A percentile compares a stretch with the other conserved stretches of the same genome.
Conservation (phyloP, 2,113 vertebrate genomes). For the Shinisaurus crocodilurus region DNA sequence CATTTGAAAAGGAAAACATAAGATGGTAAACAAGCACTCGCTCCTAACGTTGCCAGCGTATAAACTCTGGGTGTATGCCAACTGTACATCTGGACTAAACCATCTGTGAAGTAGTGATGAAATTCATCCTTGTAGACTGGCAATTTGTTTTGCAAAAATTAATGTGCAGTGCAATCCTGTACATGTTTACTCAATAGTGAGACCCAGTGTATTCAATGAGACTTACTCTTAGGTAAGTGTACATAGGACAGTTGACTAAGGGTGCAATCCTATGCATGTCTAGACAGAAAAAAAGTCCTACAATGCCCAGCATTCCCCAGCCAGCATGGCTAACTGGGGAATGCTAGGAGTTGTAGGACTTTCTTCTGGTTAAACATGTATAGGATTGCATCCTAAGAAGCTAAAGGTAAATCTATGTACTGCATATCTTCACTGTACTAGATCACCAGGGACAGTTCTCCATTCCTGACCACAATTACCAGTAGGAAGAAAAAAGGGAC, state of each 20-base stretch:
- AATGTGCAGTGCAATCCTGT: neutral
- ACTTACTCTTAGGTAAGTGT: neutral
- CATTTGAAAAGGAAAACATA: conserved; percentile 54
- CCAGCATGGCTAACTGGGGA: no score
- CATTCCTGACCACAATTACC: neutral
- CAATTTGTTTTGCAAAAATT: neutral
- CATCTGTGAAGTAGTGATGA: conserved; percentile 7
- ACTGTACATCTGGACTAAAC: conserved; percentile 7
- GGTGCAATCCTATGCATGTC: no score
- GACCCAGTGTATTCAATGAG: neutral
- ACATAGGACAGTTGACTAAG: no score
- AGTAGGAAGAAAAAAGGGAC: neutral
- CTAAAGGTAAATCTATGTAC: neutral
- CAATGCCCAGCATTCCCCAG: no score
- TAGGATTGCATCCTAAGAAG: neutral
- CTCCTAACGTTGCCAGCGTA: neutral
- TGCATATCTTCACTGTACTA: neutral
- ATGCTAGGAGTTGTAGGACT: no score
- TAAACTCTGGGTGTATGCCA: neutral
- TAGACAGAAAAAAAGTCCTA: no score
- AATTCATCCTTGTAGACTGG: conserved; percentile 6
- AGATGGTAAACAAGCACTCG: conserved; percentile 57
- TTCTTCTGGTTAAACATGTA: no score
- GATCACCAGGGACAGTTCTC: neutral
- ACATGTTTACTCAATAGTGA: neutral